Conservation (phyloP, 2,797 vertebrate genomes). For the Sus cebifrons region DNA sequence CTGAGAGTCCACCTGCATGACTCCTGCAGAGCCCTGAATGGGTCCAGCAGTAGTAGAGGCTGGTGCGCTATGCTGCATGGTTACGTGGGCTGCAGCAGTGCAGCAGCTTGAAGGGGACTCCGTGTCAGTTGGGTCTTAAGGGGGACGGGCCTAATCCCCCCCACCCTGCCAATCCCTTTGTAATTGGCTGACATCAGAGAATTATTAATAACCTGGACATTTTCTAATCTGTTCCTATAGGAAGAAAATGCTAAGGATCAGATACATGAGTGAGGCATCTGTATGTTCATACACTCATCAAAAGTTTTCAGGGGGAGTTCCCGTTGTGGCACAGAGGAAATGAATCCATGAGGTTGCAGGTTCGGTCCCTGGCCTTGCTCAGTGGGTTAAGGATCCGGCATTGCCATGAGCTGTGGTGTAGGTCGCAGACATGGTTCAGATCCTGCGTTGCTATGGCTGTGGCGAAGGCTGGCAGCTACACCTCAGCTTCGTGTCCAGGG, state of each 20-base stretch:
- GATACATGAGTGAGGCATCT: not conserved
- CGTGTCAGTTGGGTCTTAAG: not conserved
- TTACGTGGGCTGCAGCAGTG: not conserved
- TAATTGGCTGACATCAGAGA: not conserved
- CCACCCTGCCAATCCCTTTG: not conserved
- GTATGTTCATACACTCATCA: not conserved
- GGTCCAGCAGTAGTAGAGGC: not conserved
- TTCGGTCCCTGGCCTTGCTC: no score
- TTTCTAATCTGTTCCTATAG: not conserved
- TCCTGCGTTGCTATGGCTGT: no score
- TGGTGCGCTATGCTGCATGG: not conserved
- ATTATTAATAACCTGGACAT: not conserved
- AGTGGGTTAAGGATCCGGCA: no score
- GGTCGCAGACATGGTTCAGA: no score
- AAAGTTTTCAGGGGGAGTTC: no score
- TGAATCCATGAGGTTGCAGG: no score
- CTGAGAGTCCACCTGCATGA: not conserved
- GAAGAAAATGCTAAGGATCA: not conserved
- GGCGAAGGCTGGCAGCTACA: no score
- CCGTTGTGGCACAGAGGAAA: no score
- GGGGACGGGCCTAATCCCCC: not conserved
- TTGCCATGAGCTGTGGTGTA: no score
- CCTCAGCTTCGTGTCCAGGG: no score
- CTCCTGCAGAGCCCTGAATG: not conserved
- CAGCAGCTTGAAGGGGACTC: not conserved